phyloP scores from a whole-genome alignment of 30 jellyfish, hydroid and myxozoan species.

The Turritopsis dohrnii region DNA sequence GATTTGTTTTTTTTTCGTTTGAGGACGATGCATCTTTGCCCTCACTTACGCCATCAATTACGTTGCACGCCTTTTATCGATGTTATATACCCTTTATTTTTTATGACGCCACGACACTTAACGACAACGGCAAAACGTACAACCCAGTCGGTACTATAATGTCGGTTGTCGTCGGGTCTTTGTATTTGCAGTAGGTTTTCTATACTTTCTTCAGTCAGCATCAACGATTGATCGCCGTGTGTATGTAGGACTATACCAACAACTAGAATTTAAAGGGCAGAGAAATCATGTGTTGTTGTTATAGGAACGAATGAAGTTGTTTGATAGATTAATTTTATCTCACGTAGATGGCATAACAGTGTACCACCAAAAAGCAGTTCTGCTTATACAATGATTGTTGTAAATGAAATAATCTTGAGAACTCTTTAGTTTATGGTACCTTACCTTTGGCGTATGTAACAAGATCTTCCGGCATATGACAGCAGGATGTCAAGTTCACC shows the following conservation, averaged over 20 bases:
- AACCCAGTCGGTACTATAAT: conserved; percentile 31
- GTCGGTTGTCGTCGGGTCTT: conserved; percentile 27
- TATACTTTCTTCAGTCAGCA: conserved; percentile 31
- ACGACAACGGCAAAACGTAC: conserved; percentile 51
- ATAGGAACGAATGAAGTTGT: neutral
- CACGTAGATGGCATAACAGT: no score
- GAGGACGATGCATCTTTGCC: no score
- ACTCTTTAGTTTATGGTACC: no score
- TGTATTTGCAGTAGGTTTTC: conserved; percentile 19
- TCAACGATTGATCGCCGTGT: conserved; percentile 44
- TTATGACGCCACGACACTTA: conserved; percentile 44
- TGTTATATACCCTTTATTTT: conserved; percentile 39
- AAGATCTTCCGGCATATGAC: conserved; percentile 52
- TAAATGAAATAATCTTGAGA: neutral
- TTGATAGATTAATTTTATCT: neutral
- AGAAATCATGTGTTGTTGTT: neutral
- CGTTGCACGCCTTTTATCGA: neutral
- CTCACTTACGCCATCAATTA: neutral
- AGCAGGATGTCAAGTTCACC: conserved; percentile 44
- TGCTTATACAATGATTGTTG: neutral
- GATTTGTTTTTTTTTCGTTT: neutral
- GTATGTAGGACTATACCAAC: conserved; percentile 36
- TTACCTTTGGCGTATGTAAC: conserved; percentile 37
- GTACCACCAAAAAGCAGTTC: no score
- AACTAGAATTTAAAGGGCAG: conserved; percentile 10